Evolutionary conservation across 30 jellyfish, hydroid and myxozoan species (phyloP).

Genomic region (Aurelia coerulea): DNA sequence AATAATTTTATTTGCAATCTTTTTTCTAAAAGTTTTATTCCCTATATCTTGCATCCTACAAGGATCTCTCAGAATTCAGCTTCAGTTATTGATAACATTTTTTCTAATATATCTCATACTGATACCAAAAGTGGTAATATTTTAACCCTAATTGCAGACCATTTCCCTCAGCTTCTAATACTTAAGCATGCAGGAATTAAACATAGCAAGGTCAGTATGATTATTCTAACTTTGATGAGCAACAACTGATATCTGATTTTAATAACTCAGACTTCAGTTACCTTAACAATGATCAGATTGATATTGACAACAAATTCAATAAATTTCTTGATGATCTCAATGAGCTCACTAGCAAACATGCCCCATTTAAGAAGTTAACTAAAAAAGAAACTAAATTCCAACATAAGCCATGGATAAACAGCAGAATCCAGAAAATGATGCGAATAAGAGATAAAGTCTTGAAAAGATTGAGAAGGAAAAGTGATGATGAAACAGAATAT

Average conservation of each 20-base stretch:
- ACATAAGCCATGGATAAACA: slow-evolving; percentile 37
- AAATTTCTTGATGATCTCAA: background rate
- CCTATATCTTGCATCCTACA: slow-evolving; percentile 47
- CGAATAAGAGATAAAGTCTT: slow-evolving; percentile 8
- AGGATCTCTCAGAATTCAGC: slow-evolving; percentile 37
- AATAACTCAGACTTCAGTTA: slow-evolving; percentile 14
- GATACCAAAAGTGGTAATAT: slow-evolving; percentile 29
- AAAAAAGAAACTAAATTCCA: slow-evolving; percentile 15
- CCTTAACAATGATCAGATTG: slow-evolving; percentile 4
- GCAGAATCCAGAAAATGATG: slow-evolving; percentile 42
- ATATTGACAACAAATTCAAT: background rate
- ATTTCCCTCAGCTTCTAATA: slow-evolving; percentile 49
- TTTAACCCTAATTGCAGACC: slow-evolving; percentile 41
- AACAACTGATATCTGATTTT: slow-evolving; percentile 5
- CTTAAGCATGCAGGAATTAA: slow-evolving; percentile 22
- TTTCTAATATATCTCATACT: slow-evolving; percentile 20
- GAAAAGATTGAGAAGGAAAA: too few species aligned
- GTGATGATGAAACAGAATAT: too few species aligned
- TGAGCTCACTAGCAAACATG: slow-evolving; percentile 3
- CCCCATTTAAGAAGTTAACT: slow-evolving; percentile 13
- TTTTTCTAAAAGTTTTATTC: slow-evolving; percentile 24
- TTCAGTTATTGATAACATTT: slow-evolving; percentile 54
- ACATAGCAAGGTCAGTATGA: slow-evolving; percentile 21
- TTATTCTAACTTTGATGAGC: slow-evolving; percentile 19
- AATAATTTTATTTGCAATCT: slow-evolving; percentile 14